Conservation (phyloP, 2,797 vertebrate species). For the Enteromius treurensis region DNA sequence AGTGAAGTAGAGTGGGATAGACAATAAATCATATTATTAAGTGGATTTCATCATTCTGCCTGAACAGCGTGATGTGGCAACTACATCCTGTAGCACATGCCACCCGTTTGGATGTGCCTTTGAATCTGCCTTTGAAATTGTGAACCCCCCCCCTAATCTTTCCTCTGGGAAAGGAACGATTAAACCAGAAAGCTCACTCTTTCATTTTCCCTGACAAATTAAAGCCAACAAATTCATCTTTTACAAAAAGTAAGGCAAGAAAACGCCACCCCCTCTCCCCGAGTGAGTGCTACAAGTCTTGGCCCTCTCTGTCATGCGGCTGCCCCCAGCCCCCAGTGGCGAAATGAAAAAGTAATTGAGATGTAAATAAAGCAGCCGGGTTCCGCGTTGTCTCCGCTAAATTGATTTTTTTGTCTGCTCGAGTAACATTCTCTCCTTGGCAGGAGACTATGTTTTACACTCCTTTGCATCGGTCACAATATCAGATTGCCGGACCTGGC, state of each 20-base stretch:
- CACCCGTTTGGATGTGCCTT: conserved; percentile 30
- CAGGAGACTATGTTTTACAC: conserved; percentile 44
- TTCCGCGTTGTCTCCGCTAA: conserved; percentile 50
- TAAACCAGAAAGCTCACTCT: conserved; percentile 40
- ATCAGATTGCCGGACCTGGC: conserved; percentile 51
- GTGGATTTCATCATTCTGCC: conserved; percentile 2
- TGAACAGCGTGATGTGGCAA: conserved; percentile 26
- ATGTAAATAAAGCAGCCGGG: conserved; percentile 61
- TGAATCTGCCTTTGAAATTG: conserved; percentile 47
- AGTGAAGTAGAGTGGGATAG: conserved; percentile 12
- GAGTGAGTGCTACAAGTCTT: conserved; percentile 39
- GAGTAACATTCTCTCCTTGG: conserved; percentile 35
- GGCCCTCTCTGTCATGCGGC: conserved; percentile 42
- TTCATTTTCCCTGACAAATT: conserved; percentile 53
- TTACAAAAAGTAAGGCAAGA: conserved; percentile 38
- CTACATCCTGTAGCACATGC: conserved; percentile 40
- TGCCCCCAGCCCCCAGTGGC: conserved; percentile 33
- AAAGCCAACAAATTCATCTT: conserved; percentile 52
- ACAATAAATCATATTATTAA: conserved; percentile 27
- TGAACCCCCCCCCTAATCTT: conserved; percentile 32
- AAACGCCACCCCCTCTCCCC: conserved; percentile 36
- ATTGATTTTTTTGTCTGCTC: conserved; percentile 62
- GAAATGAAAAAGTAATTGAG: conserved; percentile 59
- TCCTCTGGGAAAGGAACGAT: conserved; percentile 41
- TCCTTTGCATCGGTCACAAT: conserved; percentile 53